A percentile compares a stretch with the other conserved stretches of the same genome.
phyloP scores from a whole-genome alignment of 2,113 vertebrate species.

The Ameiurus melas region DNA sequence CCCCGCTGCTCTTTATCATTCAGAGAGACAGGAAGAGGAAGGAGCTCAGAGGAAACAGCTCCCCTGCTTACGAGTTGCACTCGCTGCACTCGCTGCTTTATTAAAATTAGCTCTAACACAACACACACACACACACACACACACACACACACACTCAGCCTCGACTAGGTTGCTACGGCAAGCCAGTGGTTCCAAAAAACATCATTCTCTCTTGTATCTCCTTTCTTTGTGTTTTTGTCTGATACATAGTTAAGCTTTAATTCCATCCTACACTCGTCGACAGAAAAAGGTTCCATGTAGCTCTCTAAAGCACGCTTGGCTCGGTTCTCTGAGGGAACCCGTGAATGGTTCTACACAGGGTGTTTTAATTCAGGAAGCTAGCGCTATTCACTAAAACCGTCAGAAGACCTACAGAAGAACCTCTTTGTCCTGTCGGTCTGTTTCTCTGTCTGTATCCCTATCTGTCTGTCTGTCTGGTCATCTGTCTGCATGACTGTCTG shows the following conservation, averaged over 20 bases:
- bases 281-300: neutral
- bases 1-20: slow-evolving; percentile 42
- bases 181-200: neutral
- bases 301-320: neutral
- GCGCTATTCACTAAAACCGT: neutral
- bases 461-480: neutral
- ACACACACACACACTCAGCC: neutral
- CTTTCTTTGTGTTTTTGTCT: neutral
- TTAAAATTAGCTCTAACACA: neutral
- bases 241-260: neutral
- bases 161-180: neutral
- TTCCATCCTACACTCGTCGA: neutral
- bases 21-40: slow-evolving; percentile 61
- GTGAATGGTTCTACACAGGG: neutral
- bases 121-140: too few relatives aligned
- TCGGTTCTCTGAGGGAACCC: neutral
- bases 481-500: neutral
- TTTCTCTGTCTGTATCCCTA: neutral
- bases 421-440: neutral
- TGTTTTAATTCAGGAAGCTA: neutral
- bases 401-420: neutral
- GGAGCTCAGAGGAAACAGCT: slow-evolving; percentile 46
- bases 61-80: neutral
- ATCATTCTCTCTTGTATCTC: neutral
- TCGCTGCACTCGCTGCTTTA: neutral